These are phyloP conservation scores for Pontoporia blainvillei DNA, from an alignment of 2,113 vertebrate genomes.

Conservation along the genomic window DNA sequence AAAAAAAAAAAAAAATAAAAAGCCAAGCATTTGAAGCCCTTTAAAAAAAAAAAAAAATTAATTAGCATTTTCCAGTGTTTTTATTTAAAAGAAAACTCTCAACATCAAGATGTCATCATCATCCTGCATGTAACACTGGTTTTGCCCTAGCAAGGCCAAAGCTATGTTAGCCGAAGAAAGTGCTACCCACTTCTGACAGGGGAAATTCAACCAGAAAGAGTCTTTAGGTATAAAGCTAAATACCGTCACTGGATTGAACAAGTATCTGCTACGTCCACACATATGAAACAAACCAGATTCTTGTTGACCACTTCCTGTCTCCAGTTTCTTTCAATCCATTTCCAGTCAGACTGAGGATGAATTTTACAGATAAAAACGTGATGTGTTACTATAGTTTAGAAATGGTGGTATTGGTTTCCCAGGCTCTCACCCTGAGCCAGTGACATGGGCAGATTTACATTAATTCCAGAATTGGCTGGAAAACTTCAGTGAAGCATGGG, in stretches of 20 bases:
- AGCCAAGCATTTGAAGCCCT: too few relatives aligned
- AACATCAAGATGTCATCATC: not conserved
- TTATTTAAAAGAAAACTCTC: not conserved
- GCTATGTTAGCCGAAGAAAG: not conserved
- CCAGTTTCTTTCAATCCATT: not conserved
- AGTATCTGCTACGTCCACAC: not conserved
- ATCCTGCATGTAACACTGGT: not conserved
- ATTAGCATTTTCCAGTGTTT: not conserved
- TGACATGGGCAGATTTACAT: conserved; percentile 58
- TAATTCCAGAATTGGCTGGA: conserved; percentile 55
- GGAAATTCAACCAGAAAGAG: not conserved
- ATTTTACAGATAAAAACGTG: conserved; percentile 44
- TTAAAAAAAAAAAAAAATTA: not conserved
- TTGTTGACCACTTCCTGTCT: not conserved
- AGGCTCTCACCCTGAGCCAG: conserved; percentile 19
- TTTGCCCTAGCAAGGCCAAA: not conserved
- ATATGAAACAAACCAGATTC: conserved; percentile 40
- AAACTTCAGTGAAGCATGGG: conserved; percentile 34
- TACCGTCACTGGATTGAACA: not conserved
- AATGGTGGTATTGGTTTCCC: conserved; percentile 8
- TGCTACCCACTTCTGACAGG: not conserved
- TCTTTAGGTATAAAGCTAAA: not conserved
- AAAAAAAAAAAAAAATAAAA: too few relatives aligned
- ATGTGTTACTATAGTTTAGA: conserved; percentile 17
- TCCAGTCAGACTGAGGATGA: not conserved